Percentiles rank a stretch among this genome's conserved stretches.
These are phyloP conservation scores for Gryllus longicercus DNA, from an alignment of 2,888 invertebrate genomes.

Conservation along the genomic window DNA sequence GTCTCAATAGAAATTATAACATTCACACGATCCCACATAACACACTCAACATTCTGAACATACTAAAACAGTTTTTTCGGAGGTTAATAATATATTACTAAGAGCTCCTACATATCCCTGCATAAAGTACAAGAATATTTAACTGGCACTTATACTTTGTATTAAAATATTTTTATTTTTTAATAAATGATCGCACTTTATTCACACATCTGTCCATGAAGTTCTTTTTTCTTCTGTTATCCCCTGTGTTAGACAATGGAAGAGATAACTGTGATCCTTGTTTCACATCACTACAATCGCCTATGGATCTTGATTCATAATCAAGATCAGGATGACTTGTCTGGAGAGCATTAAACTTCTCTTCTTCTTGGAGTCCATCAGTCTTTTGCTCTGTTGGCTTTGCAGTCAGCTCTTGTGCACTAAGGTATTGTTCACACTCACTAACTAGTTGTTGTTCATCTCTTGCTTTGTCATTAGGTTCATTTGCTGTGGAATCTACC, in stretches of 20 bases:
- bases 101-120: neutral
- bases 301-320: neutral
- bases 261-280: slow-evolving; percentile 56
- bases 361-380: neutral
- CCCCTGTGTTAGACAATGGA: slow-evolving; percentile 56
- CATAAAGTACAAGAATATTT: neutral
- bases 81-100: neutral
- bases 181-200: slow-evolving; percentile 74
- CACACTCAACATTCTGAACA: neutral
- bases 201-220: slow-evolving; percentile 83
- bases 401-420: slow-evolving; percentile 34
- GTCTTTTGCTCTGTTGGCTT: neutral
- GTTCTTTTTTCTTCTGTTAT: slow-evolving; percentile 68
- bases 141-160: neutral
- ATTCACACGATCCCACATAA: neutral
- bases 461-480: slow-evolving; percentile 24
- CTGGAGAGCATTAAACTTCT: neutral
- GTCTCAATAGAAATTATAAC: neutral
- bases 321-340: neutral
- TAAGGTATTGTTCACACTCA: slow-evolving; percentile 38
- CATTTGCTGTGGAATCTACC: slow-evolving; percentile 48
- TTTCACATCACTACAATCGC: slow-evolving; percentile 37
- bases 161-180: slow-evolving; percentile 45
- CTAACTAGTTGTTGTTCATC: slow-evolving; percentile 34
- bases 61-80: neutral